Evolutionary conservation across 2,797 vertebrate species (phyloP).

Genomic region (Ctenopoma kingsleyae): DNA sequence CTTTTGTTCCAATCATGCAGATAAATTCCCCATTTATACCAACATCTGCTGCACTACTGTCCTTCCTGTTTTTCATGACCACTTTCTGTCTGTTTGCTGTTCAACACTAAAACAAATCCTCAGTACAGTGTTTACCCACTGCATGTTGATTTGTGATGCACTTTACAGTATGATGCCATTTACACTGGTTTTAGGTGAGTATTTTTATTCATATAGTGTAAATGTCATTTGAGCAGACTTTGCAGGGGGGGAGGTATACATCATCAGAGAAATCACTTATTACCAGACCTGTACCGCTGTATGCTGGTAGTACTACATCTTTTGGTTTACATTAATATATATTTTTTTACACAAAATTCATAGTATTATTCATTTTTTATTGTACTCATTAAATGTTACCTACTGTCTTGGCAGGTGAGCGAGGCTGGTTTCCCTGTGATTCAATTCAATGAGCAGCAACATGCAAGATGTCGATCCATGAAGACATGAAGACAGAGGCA

Average conservation of each 20-base stretch:
- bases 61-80: neutral
- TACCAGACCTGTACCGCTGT: conserved; percentile 2
- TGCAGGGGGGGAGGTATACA: conserved; percentile 11
- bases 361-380: conserved; percentile 8
- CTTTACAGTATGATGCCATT: conserved; percentile 27
- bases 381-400: conserved; percentile 80
- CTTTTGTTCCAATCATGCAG: neutral
- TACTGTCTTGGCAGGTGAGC: conserved; percentile 86
- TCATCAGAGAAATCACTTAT: conserved; percentile 56
- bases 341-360: too few species aligned
- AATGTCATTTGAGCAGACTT: conserved; percentile 49
- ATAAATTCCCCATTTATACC: neutral
- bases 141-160: conserved; percentile 28
- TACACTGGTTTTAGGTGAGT: conserved; percentile 36
- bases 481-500: conserved; percentile 29
- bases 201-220: conserved; percentile 42
- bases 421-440: conserved; percentile 81
- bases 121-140: conserved; percentile 19
- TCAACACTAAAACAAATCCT: conserved; percentile 5
- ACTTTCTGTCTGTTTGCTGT: conserved; percentile 8
- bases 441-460: conserved; percentile 66
- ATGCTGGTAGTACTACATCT: neutral
- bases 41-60: conserved; percentile 18
- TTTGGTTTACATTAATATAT: conserved; percentile 18
- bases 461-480: conserved; percentile 57